Evolutionary conservation across 2,113 vertebrate genomes (phyloP).

Genomic region (Lates calcarifer): DNA sequence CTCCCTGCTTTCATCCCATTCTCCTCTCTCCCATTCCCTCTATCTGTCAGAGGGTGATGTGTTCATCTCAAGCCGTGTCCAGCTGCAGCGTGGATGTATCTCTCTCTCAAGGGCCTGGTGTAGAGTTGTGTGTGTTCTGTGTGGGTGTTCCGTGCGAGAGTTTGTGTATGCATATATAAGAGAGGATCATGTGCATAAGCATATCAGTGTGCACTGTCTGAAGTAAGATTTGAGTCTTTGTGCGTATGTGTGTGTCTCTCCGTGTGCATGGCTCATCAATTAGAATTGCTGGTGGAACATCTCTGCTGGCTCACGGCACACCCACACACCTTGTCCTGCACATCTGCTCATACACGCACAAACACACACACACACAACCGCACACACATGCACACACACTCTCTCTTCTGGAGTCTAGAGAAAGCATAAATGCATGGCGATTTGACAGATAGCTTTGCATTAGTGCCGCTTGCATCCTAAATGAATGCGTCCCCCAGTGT

Average conservation of each 20-base stretch:
- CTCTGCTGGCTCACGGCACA: constrained; percentile 57
- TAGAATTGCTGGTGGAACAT: constrained; percentile 70
- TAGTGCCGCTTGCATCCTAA: constrained; percentile 63
- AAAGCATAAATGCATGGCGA: constrained; percentile 43
- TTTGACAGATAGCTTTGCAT: constrained; percentile 74
- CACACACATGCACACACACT: no score
- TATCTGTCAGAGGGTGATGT: constrained; percentile 78
- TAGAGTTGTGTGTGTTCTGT: constrained; percentile 53
- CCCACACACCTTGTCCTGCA: constrained; percentile 69
- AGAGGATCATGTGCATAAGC: constrained; percentile 43
- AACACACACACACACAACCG: background rate
- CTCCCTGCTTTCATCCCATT: constrained; percentile 59
- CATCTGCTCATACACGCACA: constrained; percentile 53
- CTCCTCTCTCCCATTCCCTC: constrained; percentile 61
- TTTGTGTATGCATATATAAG: constrained; percentile 49
- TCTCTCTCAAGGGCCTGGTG: constrained; percentile 61
- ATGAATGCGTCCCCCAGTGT: constrained; percentile 72
- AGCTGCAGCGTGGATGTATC: constrained; percentile 67
- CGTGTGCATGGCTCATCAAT: constrained; percentile 68
- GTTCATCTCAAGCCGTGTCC: constrained; percentile 80
- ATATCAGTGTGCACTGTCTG: constrained; percentile 56
- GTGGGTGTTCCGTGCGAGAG: constrained; percentile 3
- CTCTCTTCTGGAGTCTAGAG: constrained; percentile 9
- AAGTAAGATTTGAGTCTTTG: constrained; percentile 25
- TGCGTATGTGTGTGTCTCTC: constrained; percentile 8